Base-by-base conservation (phyloP, 2,113 vertebrate species). In the Grammomys dolichurus region DNA sequence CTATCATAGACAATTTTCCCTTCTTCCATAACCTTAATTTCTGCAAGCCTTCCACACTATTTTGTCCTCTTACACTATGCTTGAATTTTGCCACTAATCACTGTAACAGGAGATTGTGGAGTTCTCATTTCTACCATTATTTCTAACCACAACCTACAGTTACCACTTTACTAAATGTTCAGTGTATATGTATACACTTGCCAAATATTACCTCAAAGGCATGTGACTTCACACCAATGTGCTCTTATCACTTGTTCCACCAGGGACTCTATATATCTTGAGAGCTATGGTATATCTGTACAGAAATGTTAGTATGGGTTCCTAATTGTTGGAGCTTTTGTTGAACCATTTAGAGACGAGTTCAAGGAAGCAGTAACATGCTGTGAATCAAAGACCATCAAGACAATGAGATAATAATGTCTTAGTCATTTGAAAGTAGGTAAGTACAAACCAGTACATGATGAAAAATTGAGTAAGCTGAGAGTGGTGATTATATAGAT, bases 261-360 rank as follows among this genome's bases (percentile, higher is more conserved):
- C n/a, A 48, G 48, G 80, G 2, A 58, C 11, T 31, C 7, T 16
- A 24, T 0, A 2, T 0, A 14, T 48, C 20, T 31, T 26, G 7
- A 33, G 51, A 14, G 16, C 0, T 43, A 12, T 24, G 0, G 0
- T 43, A 1, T 75, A 17, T 9, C 84, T 65, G 4, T 19, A 3
- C n/a, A 43, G 54, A 17, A 80, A 11, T 84, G 3, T 33, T 26
- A 36, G 9, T 43, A 51, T 10, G 7, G 7, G 2, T 22, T 72
- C 36, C 36, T 58, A 4, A 88, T 12, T 12, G n/a, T 56, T 82
- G 76, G 40, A 31, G 0, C 5, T 24, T 56, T 4, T 31, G 1
- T 89, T 84, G 46, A 17, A 19, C 4, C 9, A 4, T 86, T 78
- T 24, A 58, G 16, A n/a, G 20, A 81, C 3, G 16, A 72, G 7